Base-by-base conservation (phyloP, 1,140 invertebrate species). In the Drosophila lacteicornis region DNA sequence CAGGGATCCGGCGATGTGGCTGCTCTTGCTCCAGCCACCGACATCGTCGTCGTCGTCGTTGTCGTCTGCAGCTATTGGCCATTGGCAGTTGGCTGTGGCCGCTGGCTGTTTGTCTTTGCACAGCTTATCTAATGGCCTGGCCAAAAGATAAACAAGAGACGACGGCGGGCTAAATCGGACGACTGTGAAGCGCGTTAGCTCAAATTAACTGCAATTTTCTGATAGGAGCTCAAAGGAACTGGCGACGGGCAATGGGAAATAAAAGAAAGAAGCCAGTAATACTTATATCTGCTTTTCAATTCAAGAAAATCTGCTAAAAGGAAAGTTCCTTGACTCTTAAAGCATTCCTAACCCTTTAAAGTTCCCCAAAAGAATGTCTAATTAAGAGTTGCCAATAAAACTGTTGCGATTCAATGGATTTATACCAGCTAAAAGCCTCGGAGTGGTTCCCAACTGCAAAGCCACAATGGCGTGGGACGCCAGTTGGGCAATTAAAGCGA, bases 181-280 rank as follows among this genome's bases (percentile, higher is more conserved):
- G 82, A 68, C 66, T 88, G 55, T 27, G 59, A 78, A 80, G 80
- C 84, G 84, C 80, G 84, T 87, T 87, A 84, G 78, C 81, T 88
- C 80, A 87, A 88, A 87, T 87, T 87, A 88, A 87, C 80, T 84
- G 84, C 77, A 86, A 82, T 86, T 86, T 75, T 73, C 75, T 80
- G 84, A 87, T 87, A 79, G 49, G 45, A 47, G 42, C 75, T 46
- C 66, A 59, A 36, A 46, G 63, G 63, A 58, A 55, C 30, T 69
- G 42, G 56, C 56, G 27, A 50, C 60, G 19, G 55, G 38, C 40
- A 50, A 42, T n/a, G 40, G n/a, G 19, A 36, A 70, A 67, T 66
- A 66, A 67, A 67, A n/a, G 9, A 19, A 38, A 50, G 33, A 38
- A 22, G 8, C 1, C 15, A 36, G 17, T 11, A 33, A 49, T 33